Percentiles rank a stretch among this genome's conserved stretches.
Conservation (phyloP, 2,888 invertebrate species). For the Synanthedon formicaeformis region DNA sequence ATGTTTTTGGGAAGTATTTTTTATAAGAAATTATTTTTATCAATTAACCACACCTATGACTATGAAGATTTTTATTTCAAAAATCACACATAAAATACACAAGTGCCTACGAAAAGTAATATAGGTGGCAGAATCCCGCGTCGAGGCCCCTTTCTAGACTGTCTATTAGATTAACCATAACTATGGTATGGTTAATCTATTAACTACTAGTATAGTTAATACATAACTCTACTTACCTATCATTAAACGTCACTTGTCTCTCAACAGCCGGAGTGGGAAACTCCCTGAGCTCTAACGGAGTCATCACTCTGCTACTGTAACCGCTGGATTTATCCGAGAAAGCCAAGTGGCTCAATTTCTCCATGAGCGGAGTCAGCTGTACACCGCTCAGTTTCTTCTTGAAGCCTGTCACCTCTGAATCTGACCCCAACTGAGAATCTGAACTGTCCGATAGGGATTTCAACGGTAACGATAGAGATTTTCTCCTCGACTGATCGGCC, state of each 20-base stretch:
- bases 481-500: conserved; percentile 53
- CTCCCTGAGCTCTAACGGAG: conserved; percentile 66
- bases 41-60: too few relatives aligned
- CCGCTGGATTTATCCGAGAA: conserved; percentile 77
- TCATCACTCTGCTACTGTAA: conserved; percentile 77
- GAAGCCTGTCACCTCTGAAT: conserved; percentile 43
- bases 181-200: too few relatives aligned
- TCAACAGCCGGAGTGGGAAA: conserved; percentile 51
- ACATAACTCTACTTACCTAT: conserved; percentile 44
- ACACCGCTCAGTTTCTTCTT: conserved; percentile 74
- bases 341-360: conserved; percentile 81
- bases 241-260: conserved; percentile 44
- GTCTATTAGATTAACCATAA: too few relatives aligned
- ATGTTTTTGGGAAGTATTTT: too few relatives aligned
- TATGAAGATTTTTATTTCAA: too few relatives aligned
- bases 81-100: too few relatives aligned
- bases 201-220: too few relatives aligned
- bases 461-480: conserved; percentile 78
- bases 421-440: conserved; percentile 40
- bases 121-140: too few relatives aligned
- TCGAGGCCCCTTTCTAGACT: too few relatives aligned
- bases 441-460: conserved; percentile 72
- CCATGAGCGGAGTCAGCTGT: conserved; percentile 84
- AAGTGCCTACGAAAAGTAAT: too few relatives aligned
- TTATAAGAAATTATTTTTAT: too few relatives aligned